A percentile compares a stretch with the other conserved stretches of the same genome.
Conservation (phyloP, 2,888 invertebrate species). For the Pollenia amentaria region DNA sequence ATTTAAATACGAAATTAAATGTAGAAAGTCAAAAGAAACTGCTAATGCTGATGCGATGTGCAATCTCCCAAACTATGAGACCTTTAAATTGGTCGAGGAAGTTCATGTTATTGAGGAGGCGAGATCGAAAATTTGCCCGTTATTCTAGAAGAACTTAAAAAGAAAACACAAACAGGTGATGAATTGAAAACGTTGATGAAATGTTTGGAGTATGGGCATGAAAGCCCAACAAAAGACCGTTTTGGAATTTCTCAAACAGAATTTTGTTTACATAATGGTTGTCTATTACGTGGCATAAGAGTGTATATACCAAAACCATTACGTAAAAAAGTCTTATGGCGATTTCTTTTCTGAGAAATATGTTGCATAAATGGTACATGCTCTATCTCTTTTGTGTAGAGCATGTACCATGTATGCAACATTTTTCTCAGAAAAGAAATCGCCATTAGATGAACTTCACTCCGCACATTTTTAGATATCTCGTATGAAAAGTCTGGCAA, state of each 20-base stretch:
- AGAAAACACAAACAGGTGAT: slow-evolving; percentile 8
- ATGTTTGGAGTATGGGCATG: no score
- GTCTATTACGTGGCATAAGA: slow-evolving; percentile 38
- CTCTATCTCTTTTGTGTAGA: no score
- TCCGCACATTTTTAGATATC: no score
- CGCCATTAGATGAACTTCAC: no score
- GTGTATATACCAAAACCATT: slow-evolving; percentile 37
- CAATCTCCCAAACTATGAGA: slow-evolving; percentile 26
- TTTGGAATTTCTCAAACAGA: no score
- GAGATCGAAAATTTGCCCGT: slow-evolving; percentile 47
- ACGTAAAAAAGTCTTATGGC: slow-evolving; percentile 2
- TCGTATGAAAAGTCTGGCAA: no score
- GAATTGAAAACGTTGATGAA: slow-evolving; percentile 34
- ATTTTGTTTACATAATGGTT: slow-evolving; percentile 49
- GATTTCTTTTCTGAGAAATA: no score
- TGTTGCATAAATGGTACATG: no score
- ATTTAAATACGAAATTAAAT: slow-evolving; percentile 55
- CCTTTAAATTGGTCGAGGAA: slow-evolving; percentile 33
- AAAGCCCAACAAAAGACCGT: no score
- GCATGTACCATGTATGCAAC: no score
- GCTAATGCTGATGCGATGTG: slow-evolving; percentile 62
- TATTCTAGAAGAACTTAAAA: slow-evolving; percentile 31
- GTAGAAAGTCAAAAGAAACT: slow-evolving; percentile 50
- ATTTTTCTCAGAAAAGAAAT: no score
- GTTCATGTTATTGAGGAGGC: slow-evolving; percentile 37